Evolutionary conservation across 2,113 vertebrate genomes (phyloP).

Genomic region (Rhabdomys dilectus): DNA sequence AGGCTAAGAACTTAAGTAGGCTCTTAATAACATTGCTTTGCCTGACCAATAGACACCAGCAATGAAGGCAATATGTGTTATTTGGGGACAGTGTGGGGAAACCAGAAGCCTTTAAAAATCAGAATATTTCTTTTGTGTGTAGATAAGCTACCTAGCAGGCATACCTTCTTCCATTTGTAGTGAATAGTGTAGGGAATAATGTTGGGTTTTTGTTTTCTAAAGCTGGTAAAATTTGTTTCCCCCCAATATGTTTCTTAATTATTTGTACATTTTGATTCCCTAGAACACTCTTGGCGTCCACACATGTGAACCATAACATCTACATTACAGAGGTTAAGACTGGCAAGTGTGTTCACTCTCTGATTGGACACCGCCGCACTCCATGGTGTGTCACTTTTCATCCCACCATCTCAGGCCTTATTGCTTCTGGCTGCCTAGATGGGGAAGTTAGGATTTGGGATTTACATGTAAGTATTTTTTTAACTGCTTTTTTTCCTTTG

Average conservation of each 20-base stretch:
- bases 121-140: conserved; percentile 39
- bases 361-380: conserved; percentile 98
- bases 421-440: conserved; percentile 98
- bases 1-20: conserved; percentile 1
- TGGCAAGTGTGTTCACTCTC: conserved; percentile 97
- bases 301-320: conserved; percentile 99
- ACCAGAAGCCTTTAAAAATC: conserved; percentile 33
- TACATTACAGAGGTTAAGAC: conserved; percentile 99
- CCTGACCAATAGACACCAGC: not conserved
- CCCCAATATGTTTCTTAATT: not conserved
- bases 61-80: conserved; percentile 5
- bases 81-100: conserved; percentile 41
- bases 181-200: not conserved
- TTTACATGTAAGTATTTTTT: conserved; percentile 94
- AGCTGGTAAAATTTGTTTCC: conserved; percentile 12
- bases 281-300: conserved; percentile 98
- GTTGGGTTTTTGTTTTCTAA: not conserved
- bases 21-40: conserved; percentile 5
- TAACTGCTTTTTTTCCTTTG: conserved; percentile 30
- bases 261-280: conserved; percentile 47
- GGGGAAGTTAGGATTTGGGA: conserved; percentile 99
- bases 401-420: conserved; percentile 97
- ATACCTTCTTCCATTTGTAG: not conserved
- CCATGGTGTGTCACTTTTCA: conserved; percentile 99
- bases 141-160: not conserved